Conservation (phyloP, 2,113 vertebrate genomes). For the Laticauda laticaudata region DNA sequence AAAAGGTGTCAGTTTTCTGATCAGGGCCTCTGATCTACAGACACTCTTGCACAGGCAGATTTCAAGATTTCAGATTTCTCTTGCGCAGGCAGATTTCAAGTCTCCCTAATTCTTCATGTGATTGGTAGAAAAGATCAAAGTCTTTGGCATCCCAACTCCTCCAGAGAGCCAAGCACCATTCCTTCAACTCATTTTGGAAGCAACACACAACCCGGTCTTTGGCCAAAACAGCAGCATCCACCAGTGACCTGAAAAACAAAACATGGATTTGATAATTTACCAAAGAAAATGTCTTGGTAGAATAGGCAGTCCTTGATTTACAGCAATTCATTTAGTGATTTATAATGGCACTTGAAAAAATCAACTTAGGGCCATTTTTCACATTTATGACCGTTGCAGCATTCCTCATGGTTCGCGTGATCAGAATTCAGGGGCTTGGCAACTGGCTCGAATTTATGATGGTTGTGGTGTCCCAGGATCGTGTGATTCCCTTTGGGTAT, state of each 20-base stretch:
- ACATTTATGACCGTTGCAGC: no score
- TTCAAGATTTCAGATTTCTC: slow-evolving; percentile 78
- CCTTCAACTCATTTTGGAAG: slow-evolving; percentile 76
- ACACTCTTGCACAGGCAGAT: slow-evolving; percentile 82
- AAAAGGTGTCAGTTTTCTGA: slow-evolving; percentile 10
- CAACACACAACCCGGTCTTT: slow-evolving; percentile 90
- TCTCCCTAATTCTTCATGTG: slow-evolving; percentile 85
- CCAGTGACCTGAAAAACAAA: slow-evolving; percentile 71
- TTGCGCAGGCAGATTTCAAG: slow-evolving; percentile 83
- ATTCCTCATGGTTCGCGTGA: no score
- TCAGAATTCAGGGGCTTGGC: no score
- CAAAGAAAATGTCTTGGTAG: not conserved
- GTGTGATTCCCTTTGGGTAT: no score
- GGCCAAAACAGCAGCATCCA: slow-evolving; percentile 81
- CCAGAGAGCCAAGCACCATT: slow-evolving; percentile 92
- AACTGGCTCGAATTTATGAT: no score
- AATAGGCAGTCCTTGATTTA: no score
- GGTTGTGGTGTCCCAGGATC: no score
- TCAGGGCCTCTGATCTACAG: slow-evolving; percentile 13
- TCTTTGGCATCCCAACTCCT: slow-evolving; percentile 87
- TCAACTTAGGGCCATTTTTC: no score
- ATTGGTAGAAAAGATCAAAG: slow-evolving; percentile 91
- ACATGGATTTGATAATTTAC: not conserved
- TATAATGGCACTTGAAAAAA: no score
- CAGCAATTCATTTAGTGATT: no score